A percentile compares a stretch with the other conserved stretches of the same genome.
phyloP scores from a whole-genome alignment of 2,113 vertebrate species.

The Delphinus delphis region DNA sequence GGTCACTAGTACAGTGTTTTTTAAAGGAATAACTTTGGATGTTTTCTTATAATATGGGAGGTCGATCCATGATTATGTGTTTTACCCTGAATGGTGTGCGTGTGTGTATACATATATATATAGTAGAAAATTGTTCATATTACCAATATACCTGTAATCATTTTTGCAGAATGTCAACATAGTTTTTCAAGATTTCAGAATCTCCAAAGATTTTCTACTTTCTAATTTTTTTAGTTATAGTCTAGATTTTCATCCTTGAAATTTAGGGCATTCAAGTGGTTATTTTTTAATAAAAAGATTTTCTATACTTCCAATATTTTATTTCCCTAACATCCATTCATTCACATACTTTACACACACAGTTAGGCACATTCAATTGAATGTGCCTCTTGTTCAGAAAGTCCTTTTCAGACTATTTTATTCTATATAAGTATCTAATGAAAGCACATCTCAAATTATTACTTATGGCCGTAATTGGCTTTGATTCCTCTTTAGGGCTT shows the following conservation, averaged over 20 bases:
- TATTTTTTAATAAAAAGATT: neutral
- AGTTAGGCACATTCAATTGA: neutral
- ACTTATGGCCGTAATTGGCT: conserved; percentile 70
- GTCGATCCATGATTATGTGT: neutral
- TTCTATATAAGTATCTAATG: conserved; percentile 49
- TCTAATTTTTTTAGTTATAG: neutral
- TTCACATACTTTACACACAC: neutral
- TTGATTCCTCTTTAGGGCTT: conserved; percentile 68
- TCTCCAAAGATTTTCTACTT: neutral
- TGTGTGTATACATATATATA: neutral
- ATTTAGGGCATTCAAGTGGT: neutral
- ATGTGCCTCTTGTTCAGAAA: conserved; percentile 3
- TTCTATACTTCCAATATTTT: neutral
- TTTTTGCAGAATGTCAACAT: neutral
- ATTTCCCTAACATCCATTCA: neutral
- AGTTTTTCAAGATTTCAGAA: neutral
- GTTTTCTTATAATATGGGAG: neutral
- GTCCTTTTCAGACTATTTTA: conserved; percentile 22
- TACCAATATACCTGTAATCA: neutral
- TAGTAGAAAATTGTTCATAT: neutral
- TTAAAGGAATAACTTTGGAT: neutral
- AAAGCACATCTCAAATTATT: conserved; percentile 67
- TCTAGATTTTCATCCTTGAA: neutral
- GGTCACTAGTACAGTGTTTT: neutral
- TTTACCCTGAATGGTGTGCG: neutral